Percentiles rank a stretch among this genome's conserved stretches.
Conservation (phyloP, 2,888 invertebrate genomes). For the Coelinius sp. region DNA sequence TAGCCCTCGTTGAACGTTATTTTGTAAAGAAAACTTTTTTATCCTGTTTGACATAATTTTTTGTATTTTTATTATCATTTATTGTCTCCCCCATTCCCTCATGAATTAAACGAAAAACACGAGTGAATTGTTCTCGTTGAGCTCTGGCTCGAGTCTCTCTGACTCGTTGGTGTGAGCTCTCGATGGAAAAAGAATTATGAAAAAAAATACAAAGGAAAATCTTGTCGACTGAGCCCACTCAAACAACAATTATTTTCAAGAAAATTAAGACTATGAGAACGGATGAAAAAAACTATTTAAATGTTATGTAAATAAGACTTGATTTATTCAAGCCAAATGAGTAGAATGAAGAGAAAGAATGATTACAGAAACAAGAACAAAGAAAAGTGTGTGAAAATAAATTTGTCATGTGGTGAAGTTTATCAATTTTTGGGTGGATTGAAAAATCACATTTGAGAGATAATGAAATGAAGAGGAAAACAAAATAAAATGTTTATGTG, state of each 20-base stretch:
- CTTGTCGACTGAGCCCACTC: conserved; percentile 20
- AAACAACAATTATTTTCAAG: conserved; percentile 54
- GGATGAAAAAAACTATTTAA: conserved; percentile 57
- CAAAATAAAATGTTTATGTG: conserved; percentile 58
- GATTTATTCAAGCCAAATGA: conserved; percentile 41
- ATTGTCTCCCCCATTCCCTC: conserved; percentile 33
- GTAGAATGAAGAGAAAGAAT: conserved; percentile 47
- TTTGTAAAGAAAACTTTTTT: conserved; percentile 36
- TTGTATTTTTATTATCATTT: conserved; percentile 40
- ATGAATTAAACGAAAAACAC: conserved; percentile 29
- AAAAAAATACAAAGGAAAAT: conserved; percentile 13
- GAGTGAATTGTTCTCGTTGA: conserved; percentile 22
- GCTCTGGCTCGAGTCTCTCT: conserved; percentile 32
- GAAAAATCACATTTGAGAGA: conserved; percentile 38
- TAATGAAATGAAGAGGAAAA: too few species aligned
- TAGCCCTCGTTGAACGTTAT: conserved; percentile 39
- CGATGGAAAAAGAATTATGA: conserved; percentile 30
- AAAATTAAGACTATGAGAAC: conserved; percentile 49
- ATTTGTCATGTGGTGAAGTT: conserved; percentile 31
- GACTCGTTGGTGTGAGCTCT: conserved; percentile 7
- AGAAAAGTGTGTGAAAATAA: conserved; percentile 29
- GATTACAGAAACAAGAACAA: conserved; percentile 44
- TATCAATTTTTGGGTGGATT: not conserved
- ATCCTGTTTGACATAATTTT: conserved; percentile 24
- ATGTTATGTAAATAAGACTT: conserved; percentile 64